Base-by-base conservation (phyloP, 2,113 vertebrate species). In the Pluvialis apricaria region DNA sequence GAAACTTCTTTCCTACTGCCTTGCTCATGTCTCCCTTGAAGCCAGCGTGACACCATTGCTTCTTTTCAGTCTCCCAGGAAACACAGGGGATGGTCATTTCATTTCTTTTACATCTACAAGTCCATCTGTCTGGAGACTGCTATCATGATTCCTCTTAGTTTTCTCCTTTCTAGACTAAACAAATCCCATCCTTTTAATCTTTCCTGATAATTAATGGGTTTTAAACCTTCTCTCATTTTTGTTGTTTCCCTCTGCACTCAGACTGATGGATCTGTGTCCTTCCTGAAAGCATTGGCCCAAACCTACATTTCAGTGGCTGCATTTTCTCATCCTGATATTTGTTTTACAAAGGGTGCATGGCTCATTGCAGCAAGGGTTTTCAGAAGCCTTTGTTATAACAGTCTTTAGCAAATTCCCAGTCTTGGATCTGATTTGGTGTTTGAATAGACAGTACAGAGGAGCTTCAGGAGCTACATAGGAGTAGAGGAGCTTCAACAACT, bases 161-260 rank as follows among this genome's bases (percentile, higher is more conserved):
- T 81, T 78, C 51, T 86, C n/a, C 32, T 71, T 78, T 70, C 61
- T 57, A 96, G 91, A 91, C 94, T 92, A 95, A 97, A 93, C 91
- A 94, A 83, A 93, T 72, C 81, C 28, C 15, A 66, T 76, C 62
- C 73, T 85, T 95, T 91, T 88, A 91, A 92, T 85, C 44, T 90
- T 87, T 29, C 28, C 58, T 91, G 45, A 76, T 82, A 76, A 79
- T 65, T 94, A 40, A 76, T 54, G 31, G 29, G 29, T 10, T 64
- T 92, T 82, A 79, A 94, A 22, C 26, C 49, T 90, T 82, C n/a
- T 36, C 25, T 79, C 7, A 15, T 85, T 92, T n/a, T 88, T 81
- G 34, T 54, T 84, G n/a, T 49, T 80, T 70, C 83, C 45, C 17
- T 65, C 81, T 91, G 73, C 29, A 44, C 21, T 82, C 66, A 51